phyloP scores from a whole-genome alignment of 2,797 vertebrate genomes.

The Nannoperca obscura region DNA sequence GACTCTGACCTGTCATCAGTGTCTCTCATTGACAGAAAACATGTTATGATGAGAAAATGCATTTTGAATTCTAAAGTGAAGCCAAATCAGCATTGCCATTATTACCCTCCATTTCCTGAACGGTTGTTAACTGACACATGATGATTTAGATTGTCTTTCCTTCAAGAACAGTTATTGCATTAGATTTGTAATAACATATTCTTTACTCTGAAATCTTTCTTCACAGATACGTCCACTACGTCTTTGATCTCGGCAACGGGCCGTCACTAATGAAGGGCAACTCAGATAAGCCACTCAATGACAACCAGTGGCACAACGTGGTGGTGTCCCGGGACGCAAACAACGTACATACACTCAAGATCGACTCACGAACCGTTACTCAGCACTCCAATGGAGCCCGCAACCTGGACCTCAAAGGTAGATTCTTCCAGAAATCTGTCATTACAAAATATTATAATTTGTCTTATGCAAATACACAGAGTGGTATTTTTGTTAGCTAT shows the following conservation, averaged over 20 bases:
- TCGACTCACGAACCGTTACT: constrained; percentile 95
- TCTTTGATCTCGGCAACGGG: constrained; percentile 95
- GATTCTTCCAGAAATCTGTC: constrained; percentile 13
- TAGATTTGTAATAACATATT: neutral
- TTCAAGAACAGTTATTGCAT: neutral
- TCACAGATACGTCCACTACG: constrained; percentile 93
- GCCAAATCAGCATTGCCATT: neutral
- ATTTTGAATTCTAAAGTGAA: neutral
- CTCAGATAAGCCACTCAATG: constrained; percentile 94
- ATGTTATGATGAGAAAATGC: constrained; percentile 8
- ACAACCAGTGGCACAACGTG: constrained; percentile 98
- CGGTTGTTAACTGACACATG: neutral
- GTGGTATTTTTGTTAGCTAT: neutral
- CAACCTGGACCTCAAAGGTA: constrained; percentile 96
- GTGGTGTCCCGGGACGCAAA: constrained; percentile 93
- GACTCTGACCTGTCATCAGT: constrained; percentile 21
- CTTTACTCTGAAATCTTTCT: neutral
- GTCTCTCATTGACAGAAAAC: neutral
- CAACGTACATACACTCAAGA: constrained; percentile 93
- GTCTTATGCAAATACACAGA: neutral
- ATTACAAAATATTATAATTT: neutral
- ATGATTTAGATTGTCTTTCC: neutral
- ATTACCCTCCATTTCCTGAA: neutral
- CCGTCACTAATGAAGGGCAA: constrained; percentile 97
- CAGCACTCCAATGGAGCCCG: constrained; percentile 95